These are phyloP conservation scores for Muscicapa comitata DNA, from an alignment of 2,797 vertebrate genomes.

Conservation along the genomic window DNA sequence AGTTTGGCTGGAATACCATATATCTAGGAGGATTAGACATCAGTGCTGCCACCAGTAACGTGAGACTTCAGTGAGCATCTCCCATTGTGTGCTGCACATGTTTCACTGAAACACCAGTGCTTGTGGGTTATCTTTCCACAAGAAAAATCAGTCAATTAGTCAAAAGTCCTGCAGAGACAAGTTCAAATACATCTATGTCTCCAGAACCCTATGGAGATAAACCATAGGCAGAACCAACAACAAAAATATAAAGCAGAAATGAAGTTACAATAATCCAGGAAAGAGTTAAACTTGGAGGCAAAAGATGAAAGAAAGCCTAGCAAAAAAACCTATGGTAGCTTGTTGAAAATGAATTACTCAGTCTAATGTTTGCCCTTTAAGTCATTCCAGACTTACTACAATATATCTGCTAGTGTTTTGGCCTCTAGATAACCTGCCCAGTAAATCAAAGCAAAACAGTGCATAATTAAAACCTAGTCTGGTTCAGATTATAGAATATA, in stretches of 20 bases:
- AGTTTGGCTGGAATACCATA: neutral
- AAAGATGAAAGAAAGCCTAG: neutral
- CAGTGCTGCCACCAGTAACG: rapidly evolving
- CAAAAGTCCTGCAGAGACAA: neutral
- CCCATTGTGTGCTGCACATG: rapidly evolving
- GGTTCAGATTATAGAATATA: slow-evolving; percentile 19
- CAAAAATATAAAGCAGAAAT: neutral
- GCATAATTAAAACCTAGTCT: slow-evolving; percentile 26
- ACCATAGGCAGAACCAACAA: neutral
- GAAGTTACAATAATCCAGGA: neutral
- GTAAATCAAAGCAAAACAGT: slow-evolving; percentile 43
- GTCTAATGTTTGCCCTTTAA: slow-evolving; percentile 11
- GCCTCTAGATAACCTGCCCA: slow-evolving; percentile 33
- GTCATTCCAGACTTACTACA: neutral
- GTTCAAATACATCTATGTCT: neutral
- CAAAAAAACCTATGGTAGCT: neutral
- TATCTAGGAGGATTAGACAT: neutral
- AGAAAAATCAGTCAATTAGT: neutral
- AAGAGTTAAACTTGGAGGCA: neutral
- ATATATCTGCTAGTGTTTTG: slow-evolving; percentile 24
- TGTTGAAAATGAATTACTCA: slow-evolving; percentile 12
- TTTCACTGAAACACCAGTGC: neutral
- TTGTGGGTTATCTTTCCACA: neutral
- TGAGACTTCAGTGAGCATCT: neutral
- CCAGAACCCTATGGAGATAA: neutral